Evolutionary conservation across 1,140 invertebrate genomes (phyloP).

Genomic region (Drosophila gunungcola): DNA sequence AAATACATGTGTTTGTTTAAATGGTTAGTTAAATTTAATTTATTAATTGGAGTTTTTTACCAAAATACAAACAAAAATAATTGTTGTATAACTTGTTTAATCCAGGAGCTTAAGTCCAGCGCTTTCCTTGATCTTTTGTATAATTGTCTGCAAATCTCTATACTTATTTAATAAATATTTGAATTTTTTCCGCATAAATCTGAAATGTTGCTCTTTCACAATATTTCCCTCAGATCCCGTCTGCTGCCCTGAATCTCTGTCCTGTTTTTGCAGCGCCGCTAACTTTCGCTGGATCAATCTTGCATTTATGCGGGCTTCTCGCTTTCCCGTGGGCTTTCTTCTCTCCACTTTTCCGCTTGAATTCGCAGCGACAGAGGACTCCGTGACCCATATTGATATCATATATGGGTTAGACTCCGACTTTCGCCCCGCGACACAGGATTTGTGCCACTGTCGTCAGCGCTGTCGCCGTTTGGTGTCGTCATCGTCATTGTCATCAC

Average conservation of each 20-base stretch:
- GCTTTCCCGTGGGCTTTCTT: neutral
- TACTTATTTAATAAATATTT: no score
- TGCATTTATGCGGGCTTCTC: neutral
- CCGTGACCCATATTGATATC: conserved; percentile 31
- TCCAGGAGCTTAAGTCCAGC: no score
- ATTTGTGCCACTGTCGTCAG: conserved; percentile 59
- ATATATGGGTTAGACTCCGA: conserved; percentile 23
- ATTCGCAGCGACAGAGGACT: neutral
- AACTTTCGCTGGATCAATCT: neutral
- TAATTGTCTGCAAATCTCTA: no score
- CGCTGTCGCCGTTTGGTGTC: conserved; percentile 13
- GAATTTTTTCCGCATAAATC: neutral
- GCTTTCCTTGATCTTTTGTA: no score
- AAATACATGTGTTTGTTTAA: no score
- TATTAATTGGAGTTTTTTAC: no score
- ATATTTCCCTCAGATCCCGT: neutral
- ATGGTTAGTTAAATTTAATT: no score
- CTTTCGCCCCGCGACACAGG: conserved; percentile 2
- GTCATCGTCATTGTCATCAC: conserved; percentile 18
- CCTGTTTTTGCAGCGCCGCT: neutral
- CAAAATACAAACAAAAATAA: no score
- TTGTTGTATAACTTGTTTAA: no score
- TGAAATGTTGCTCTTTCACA: no score
- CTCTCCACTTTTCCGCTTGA: neutral
- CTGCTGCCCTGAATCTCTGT: neutral